phyloP scores from a whole-genome alignment of 1,140 invertebrate genomes.

The Bombus consobrinus region DNA sequence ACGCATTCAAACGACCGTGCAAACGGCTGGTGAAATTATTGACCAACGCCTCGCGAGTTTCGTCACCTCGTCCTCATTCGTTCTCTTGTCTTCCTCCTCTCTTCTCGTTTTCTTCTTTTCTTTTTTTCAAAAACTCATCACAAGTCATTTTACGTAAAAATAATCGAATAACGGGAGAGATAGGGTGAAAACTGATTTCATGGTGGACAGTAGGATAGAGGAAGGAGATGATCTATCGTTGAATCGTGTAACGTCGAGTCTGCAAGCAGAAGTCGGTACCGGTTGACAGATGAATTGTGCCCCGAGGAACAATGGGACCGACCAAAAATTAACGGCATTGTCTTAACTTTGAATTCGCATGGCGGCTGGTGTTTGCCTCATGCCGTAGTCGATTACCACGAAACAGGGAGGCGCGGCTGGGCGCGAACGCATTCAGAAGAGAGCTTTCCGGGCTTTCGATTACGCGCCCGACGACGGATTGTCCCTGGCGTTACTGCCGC shows the following conservation, averaged over 20 bases:
- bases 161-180: neutral
- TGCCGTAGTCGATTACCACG: conserved; percentile 62
- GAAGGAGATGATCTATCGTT: conserved; percentile 23
- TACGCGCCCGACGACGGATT: conserved; percentile 52
- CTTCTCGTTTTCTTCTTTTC: too few relatives aligned
- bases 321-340: conserved; percentile 83
- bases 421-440: conserved; percentile 53
- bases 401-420: conserved; percentile 56
- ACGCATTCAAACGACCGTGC: conserved; percentile 77
- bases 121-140: neutral
- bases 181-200: neutral
- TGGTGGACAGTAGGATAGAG: neutral
- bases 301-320: conserved; percentile 78
- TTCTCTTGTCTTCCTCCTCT: too few relatives aligned
- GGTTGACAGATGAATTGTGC: conserved; percentile 82
- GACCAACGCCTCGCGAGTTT: conserved; percentile 48
- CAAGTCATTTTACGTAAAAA: neutral
- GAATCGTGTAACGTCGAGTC: conserved; percentile 18
- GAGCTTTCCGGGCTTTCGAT: conserved; percentile 62
- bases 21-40: conserved; percentile 67
- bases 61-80: neutral
- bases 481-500: conserved; percentile 51
- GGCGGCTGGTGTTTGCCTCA: conserved; percentile 58
- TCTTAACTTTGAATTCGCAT: conserved; percentile 79
- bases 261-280: conserved; percentile 72